Evolutionary conservation across 2,113 vertebrate genomes (phyloP).

Genomic region (Megaceryle torquata): DNA sequence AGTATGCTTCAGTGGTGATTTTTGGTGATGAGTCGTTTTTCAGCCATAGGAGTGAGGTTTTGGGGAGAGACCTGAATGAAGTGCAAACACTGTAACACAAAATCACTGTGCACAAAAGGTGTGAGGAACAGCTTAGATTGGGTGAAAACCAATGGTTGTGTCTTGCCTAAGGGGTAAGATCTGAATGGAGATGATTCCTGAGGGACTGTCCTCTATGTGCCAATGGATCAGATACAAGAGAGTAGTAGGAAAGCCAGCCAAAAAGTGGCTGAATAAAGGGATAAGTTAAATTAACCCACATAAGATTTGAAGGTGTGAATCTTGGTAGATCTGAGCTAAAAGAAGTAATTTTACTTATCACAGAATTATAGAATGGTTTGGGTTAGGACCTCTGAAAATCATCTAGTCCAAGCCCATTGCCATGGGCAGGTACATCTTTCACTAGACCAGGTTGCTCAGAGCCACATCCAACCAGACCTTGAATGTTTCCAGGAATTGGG

Average conservation of each 20-base stretch:
- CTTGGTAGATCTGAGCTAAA: not conserved
- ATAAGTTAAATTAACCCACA: fast-evolving
- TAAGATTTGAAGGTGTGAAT: fast-evolving
- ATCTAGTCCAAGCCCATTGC: no score
- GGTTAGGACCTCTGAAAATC: no score
- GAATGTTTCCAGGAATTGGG: not conserved
- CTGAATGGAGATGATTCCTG: not conserved
- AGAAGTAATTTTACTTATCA: not conserved
- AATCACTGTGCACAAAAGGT: not conserved
- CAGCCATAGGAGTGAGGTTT: not conserved
- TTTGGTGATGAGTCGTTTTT: not conserved
- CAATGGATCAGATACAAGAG: not conserved
- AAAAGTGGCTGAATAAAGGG: not conserved
- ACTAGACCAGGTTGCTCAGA: not conserved
- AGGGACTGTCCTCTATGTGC: not conserved
- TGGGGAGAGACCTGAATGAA: not conserved
- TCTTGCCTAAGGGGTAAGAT: not conserved
- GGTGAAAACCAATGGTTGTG: fast-evolving
- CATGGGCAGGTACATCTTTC: fast-evolving
- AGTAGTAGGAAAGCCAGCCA: not conserved
- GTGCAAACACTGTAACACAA: not conserved
- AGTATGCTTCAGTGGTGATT: not conserved
- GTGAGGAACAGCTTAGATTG: fast-evolving
- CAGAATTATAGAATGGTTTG: not conserved
- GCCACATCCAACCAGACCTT: fast-evolving